Conservation (phyloP, 1,140 invertebrate genomes). For the Bombus affinis region DNA sequence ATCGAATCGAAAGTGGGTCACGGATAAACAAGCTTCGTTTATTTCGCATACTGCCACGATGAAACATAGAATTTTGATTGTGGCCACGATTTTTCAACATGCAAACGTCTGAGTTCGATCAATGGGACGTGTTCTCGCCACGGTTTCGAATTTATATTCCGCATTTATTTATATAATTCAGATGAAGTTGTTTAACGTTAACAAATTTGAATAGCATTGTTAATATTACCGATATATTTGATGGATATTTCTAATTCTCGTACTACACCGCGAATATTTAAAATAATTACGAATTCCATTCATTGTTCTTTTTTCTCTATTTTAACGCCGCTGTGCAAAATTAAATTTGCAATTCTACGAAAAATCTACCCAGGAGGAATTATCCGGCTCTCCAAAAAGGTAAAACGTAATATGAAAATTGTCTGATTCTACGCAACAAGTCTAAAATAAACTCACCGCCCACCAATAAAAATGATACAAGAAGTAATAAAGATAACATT, state of each 20-base stretch:
- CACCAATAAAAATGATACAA: background rate
- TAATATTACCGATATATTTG: too few species aligned
- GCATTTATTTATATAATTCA: background rate
- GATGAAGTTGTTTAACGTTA: too few species aligned
- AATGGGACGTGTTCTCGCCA: background rate
- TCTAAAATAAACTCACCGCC: background rate
- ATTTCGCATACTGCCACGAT: constrained; percentile 23
- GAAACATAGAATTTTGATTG: constrained; percentile 27
- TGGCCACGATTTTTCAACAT: constrained; percentile 11
- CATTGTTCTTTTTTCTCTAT: background rate
- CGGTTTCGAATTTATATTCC: background rate
- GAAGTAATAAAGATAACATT: too few species aligned
- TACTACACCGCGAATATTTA: background rate
- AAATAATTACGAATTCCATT: background rate
- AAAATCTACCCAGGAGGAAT: too few species aligned
- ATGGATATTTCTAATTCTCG: too few species aligned
- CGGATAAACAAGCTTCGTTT: constrained; percentile 48
- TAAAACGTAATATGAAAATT: background rate
- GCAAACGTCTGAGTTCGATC: background rate
- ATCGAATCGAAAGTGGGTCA: constrained; percentile 48
- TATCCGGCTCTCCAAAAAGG: too few species aligned
- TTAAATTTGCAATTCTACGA: background rate
- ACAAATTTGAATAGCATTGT: too few species aligned
- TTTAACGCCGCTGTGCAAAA: background rate
- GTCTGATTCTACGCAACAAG: background rate